phyloP scores from a whole-genome alignment of 2,797 vertebrate genomes.

The Cichlasoma orientale region DNA sequence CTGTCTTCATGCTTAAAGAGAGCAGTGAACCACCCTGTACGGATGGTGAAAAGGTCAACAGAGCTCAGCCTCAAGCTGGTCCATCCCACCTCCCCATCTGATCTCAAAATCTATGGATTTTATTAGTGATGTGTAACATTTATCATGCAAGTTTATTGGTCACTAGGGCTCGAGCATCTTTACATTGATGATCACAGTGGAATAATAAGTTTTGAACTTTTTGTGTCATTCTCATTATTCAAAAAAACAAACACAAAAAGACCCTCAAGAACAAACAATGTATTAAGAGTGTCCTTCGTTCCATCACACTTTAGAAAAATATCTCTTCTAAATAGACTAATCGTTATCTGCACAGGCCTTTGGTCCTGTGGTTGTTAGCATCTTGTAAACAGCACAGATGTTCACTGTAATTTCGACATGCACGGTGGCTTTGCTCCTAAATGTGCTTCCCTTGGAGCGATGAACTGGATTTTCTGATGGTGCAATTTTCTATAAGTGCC shows the following conservation, averaged over 20 bases:
- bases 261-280: too few species aligned
- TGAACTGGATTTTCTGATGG: conserved; percentile 3
- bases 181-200: too few species aligned
- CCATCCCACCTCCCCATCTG: too few species aligned
- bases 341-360: background rate
- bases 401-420: conserved; percentile 25
- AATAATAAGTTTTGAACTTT: background rate
- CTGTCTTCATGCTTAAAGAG: background rate
- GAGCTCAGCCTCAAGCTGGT: too few species aligned
- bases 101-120: too few species aligned
- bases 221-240: background rate
- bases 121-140: too few species aligned
- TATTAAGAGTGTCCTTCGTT: too few species aligned
- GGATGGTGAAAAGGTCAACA: background rate
- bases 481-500: conserved; percentile 8
- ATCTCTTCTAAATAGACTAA: background rate
- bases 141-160: too few species aligned
- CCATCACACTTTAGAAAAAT: background rate
- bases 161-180: too few species aligned
- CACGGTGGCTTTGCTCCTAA: background rate
- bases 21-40: rapidly evolving
- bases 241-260: background rate
- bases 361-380: background rate
- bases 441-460: conserved; percentile 6
- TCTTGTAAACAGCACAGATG: conserved; percentile 31